phyloP scores from a whole-genome alignment of 1,140 invertebrate genomes.

The Agraylea sexmaculata region DNA sequence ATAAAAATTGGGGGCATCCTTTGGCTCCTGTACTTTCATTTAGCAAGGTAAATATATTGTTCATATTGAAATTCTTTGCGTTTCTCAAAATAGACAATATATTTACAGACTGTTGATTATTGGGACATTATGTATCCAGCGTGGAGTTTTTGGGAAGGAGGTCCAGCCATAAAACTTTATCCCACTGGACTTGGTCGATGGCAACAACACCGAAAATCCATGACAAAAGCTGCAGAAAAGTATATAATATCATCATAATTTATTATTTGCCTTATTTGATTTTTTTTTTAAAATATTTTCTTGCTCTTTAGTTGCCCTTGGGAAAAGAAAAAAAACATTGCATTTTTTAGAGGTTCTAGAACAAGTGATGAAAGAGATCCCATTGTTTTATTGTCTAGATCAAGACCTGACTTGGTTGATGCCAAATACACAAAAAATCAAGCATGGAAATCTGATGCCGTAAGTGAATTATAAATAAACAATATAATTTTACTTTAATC shows the following conservation, averaged over 20 bases:
- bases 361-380: conserved; percentile 85
- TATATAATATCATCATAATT: conserved; percentile 17
- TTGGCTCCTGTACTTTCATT: conserved; percentile 80
- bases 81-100: no score
- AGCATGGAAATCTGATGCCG: conserved; percentile 88
- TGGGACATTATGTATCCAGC: conserved; percentile 93
- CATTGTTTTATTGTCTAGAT: conserved; percentile 74
- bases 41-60: conserved; percentile 72
- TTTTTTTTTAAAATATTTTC: not conserved
- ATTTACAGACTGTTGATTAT: conserved; percentile 58
- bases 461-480: conserved; percentile 34
- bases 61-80: conserved; percentile 7
- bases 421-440: conserved; percentile 97
- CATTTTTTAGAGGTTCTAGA: conserved; percentile 88
- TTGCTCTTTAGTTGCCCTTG: conserved; percentile 49
- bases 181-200: conserved; percentile 87
- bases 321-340: conserved; percentile 62
- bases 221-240: conserved; percentile 54
- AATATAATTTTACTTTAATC: conserved; percentile 6
- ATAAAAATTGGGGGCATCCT: conserved; percentile 46
- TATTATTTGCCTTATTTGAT: conserved; percentile 8
- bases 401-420: conserved; percentile 68
- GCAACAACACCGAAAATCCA: conserved; percentile 67
- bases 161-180: conserved; percentile 87
- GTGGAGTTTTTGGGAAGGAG: conserved; percentile 97